Evolutionary conservation across 2,797 vertebrate species (phyloP).

Genomic region (Emydoidea blandingii): DNA sequence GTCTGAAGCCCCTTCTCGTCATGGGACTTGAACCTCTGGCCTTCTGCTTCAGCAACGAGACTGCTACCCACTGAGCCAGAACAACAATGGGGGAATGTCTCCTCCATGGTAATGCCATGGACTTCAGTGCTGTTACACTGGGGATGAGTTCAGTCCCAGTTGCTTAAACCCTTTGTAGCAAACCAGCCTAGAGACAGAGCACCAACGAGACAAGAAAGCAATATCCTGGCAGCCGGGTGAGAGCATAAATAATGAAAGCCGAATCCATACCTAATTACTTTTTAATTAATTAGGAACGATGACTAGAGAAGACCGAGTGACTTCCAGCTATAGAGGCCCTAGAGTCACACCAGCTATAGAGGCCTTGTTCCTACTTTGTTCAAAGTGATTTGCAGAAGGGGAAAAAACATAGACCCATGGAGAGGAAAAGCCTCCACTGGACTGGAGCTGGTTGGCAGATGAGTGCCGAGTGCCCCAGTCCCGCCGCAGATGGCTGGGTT

Average conservation of each 20-base stretch:
- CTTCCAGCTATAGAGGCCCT: conserved; percentile 39
- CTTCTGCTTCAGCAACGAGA: not conserved
- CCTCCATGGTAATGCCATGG: not conserved
- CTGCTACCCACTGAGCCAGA: not conserved
- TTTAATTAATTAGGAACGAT: conserved; percentile 81
- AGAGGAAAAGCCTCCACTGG: not conserved
- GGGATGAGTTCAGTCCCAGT: not conserved
- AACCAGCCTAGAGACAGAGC: not conserved
- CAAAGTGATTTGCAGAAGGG: conserved; percentile 57
- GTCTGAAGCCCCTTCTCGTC: not conserved
- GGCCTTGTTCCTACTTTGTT: conserved; percentile 39
- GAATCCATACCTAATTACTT: conserved; percentile 79
- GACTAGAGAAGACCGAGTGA: conserved; percentile 62
- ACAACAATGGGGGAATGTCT: not conserved
- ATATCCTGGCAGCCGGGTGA: conserved; percentile 1
- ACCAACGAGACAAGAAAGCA: not conserved
- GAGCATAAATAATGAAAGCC: conserved; percentile 61
- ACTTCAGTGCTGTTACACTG: not conserved
- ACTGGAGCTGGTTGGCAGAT: not conserved
- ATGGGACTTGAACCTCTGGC: not conserved
- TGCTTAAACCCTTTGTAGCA: not conserved
- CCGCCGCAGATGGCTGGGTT: not conserved
- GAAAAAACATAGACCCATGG: not conserved
- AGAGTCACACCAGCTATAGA: conserved; percentile 15
- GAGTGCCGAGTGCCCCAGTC: too few relatives aligned